A percentile compares a stretch with the other conserved stretches of the same genome.
These are phyloP conservation scores for Spodoptera picta DNA, from an alignment of 2,888 invertebrate species.

Conservation along the genomic window DNA sequence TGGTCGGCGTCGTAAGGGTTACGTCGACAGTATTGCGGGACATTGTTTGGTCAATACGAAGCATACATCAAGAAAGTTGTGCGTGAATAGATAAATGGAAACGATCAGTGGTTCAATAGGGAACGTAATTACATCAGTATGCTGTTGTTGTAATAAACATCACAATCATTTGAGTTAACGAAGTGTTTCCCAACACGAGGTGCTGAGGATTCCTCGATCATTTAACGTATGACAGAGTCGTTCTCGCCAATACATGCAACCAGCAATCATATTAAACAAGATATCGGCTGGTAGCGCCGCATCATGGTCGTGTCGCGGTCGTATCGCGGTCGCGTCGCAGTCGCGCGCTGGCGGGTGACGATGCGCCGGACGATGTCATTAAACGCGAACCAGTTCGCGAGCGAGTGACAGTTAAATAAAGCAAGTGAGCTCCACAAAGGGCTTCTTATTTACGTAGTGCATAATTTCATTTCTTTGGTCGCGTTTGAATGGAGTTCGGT, in stretches of 20 bases:
- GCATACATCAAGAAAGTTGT: too few species aligned
- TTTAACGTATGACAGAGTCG: constrained; percentile 15
- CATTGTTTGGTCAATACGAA: too few species aligned
- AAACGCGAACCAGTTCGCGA: constrained; percentile 58
- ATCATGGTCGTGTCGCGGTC: constrained; percentile 8
- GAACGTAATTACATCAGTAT: not conserved
- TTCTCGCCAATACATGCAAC: constrained; percentile 10
- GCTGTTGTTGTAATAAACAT: constrained; percentile 19
- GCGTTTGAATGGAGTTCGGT: constrained; percentile 66
- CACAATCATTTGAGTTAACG: constrained; percentile 31
- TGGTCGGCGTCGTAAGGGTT: constrained; percentile 11
- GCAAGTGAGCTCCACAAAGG: constrained; percentile 71
- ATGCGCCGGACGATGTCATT: constrained; percentile 52
- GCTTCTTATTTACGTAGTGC: constrained; percentile 81
- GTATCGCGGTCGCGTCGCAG: constrained; percentile 5
- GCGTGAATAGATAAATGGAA: too few species aligned
- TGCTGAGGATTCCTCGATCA: constrained; percentile 30
- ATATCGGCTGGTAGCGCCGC: constrained; percentile 13
- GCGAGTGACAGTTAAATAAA: constrained; percentile 73
- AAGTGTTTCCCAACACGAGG: constrained; percentile 14
- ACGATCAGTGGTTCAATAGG: not conserved
- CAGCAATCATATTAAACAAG: constrained; percentile 27
- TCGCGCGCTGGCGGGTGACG: constrained; percentile 5
- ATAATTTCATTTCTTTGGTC: constrained; percentile 83
- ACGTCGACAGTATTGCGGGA: too few species aligned